A percentile compares a stretch with the other conserved stretches of the same genome.
These are phyloP conservation scores for Intellagama lesueurii DNA, from an alignment of 2,797 vertebrate genomes.

Conservation along the genomic window DNA sequence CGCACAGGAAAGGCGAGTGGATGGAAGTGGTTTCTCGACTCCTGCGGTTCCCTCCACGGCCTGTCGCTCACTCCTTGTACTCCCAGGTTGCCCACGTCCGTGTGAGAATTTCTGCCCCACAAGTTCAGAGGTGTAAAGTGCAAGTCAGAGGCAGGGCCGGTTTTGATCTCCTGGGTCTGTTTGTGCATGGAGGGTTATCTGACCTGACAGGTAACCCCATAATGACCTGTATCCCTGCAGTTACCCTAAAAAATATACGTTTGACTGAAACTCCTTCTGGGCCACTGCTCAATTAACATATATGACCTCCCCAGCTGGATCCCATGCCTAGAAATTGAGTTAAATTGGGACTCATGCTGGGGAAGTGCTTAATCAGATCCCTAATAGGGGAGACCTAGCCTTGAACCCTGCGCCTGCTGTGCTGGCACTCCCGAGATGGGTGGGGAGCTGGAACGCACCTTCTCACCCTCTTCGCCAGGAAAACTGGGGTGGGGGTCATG, in stretches of 20 bases:
- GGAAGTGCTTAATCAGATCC: conserved; percentile 62
- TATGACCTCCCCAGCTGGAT: conserved; percentile 50
- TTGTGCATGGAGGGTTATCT: conserved; percentile 30
- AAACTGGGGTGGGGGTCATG: conserved; percentile 17
- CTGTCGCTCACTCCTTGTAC: too few relatives aligned
- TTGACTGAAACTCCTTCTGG: conserved; percentile 58
- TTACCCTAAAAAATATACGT: conserved; percentile 54
- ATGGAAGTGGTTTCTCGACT: neutral
- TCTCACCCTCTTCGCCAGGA: too few relatives aligned
- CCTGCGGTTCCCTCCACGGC: accelerated
- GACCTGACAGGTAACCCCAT: conserved; percentile 68
- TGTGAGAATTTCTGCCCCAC: neutral
- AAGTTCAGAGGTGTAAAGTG: neutral
- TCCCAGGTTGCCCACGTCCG: neutral
- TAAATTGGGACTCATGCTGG: conserved; percentile 66
- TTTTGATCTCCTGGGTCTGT: neutral
- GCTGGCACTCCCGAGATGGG: conserved; percentile 29
- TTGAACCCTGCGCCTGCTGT: conserved; percentile 55
- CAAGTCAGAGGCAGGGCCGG: neutral
- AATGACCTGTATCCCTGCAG: conserved; percentile 71
- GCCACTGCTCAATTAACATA: conserved; percentile 63
- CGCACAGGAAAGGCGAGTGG: neutral
- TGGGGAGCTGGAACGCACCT: conserved; percentile 41
- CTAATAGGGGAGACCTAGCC: conserved; percentile 59
- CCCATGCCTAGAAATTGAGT: conserved; percentile 53